phyloP scores from a whole-genome alignment of 2,888 invertebrate species.

The Chrysotoxum bicinctum region DNA sequence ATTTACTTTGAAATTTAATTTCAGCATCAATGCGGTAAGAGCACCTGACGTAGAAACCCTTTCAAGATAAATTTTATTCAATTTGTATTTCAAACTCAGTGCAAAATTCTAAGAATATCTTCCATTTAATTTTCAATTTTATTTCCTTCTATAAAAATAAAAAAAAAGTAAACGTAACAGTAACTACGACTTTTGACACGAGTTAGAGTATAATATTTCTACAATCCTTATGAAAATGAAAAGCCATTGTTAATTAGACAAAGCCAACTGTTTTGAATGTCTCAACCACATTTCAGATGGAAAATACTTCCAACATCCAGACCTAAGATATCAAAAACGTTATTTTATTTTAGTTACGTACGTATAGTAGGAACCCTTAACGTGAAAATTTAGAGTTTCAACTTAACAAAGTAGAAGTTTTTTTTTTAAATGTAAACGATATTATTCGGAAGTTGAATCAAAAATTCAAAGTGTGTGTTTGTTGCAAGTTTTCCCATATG shows the following conservation, averaged over 20 bases:
- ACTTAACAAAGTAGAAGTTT: no score
- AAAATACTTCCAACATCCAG: not conserved
- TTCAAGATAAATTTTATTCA: not conserved
- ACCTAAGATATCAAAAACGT: not conserved
- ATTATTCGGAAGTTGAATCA: no score
- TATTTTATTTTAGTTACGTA: not conserved
- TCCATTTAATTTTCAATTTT: not conserved
- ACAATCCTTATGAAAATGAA: not conserved
- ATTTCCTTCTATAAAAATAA: not conserved
- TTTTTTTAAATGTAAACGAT: no score
- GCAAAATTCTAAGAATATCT: not conserved
- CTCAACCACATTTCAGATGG: not conserved
- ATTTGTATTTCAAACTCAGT: not conserved
- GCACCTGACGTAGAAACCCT: not conserved
- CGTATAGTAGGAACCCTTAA: no score
- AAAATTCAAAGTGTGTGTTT: no score
- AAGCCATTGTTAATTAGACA: not conserved
- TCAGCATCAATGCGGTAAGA: not conserved
- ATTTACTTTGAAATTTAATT: not conserved
- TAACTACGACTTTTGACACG: no score
- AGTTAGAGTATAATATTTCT: not conserved
- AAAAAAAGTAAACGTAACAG: not conserved
- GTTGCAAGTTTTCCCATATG: no score
- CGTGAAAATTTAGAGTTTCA: no score
- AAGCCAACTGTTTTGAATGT: not conserved